A percentile compares a stretch with the other conserved stretches of the same genome.
These are phyloP conservation scores for Hipparchia semele DNA, from an alignment of 2,888 invertebrate species.

Conservation along the genomic window DNA sequence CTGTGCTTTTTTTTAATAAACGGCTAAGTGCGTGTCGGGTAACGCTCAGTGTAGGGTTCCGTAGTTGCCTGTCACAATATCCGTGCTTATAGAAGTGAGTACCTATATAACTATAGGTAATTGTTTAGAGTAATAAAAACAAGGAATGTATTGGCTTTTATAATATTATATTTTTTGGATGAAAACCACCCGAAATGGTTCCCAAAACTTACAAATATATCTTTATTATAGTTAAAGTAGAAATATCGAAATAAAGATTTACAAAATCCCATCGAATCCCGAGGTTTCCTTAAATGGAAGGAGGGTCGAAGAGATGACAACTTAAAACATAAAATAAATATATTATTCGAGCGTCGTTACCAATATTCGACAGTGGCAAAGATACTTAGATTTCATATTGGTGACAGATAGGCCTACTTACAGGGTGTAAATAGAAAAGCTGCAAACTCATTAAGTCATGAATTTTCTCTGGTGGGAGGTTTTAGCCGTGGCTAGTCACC, in stretches of 20 bases:
- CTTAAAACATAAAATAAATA: conserved; percentile 27
- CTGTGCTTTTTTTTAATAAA: no score
- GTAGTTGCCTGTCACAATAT: no score
- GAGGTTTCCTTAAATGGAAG: conserved; percentile 20
- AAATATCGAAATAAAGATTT: conserved; percentile 29
- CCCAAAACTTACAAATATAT: conserved; percentile 1
- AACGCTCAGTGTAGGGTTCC: no score
- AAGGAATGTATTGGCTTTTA: no score
- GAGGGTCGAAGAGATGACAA: conserved; percentile 24
- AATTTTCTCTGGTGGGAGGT: no score
- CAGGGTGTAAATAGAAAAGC: no score
- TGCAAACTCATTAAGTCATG: no score
- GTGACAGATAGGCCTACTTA: neutral
- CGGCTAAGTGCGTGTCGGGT: no score
- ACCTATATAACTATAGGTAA: no score
- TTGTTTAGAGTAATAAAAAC: no score
- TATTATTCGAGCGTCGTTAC: neutral
- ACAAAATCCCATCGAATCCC: conserved; percentile 32
- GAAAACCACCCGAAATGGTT: conserved; percentile 1
- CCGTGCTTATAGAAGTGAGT: no score
- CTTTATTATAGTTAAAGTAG: conserved; percentile 1
- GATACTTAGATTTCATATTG: neutral
- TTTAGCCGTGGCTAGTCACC: no score
- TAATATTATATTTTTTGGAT: neutral
- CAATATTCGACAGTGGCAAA: neutral